These are phyloP conservation scores for Agrochola lychnidis DNA, from an alignment of 2,888 invertebrate genomes.

Conservation along the genomic window DNA sequence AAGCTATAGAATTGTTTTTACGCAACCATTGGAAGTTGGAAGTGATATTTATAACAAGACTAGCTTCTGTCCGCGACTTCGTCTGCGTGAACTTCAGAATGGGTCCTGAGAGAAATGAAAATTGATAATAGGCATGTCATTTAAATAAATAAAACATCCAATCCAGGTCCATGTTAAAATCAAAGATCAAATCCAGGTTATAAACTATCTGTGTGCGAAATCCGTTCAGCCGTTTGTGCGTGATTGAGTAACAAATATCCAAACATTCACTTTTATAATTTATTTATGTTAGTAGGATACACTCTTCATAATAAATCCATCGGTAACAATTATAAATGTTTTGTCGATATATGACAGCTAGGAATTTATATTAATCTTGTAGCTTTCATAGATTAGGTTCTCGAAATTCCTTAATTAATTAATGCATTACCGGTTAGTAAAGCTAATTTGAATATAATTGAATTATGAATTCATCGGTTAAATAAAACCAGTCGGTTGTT, in stretches of 20 bases:
- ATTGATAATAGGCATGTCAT: not conserved
- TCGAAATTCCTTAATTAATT: slow-evolving; percentile 46
- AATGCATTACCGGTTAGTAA: slow-evolving; percentile 22
- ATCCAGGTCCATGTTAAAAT: too few relatives aligned
- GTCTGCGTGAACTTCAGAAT: not conserved
- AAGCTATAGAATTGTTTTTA: not conserved
- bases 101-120: not conserved
- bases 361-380: slow-evolving; percentile 25
- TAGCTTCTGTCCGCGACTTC: not conserved
- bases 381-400: slow-evolving; percentile 10
- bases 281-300: not conserved
- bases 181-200: not conserved
- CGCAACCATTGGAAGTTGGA: slow-evolving; percentile 10
- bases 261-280: not conserved
- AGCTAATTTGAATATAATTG: slow-evolving; percentile 44
- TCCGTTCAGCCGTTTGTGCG: not conserved
- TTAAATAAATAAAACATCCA: too few relatives aligned
- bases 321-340: slow-evolving; percentile 22
- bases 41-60: slow-evolving; percentile 14
- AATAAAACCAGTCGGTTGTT: not conserved
- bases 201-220: not conserved
- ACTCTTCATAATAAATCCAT: slow-evolving; percentile 22
- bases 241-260: not conserved
- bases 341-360: not conserved
- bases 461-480: slow-evolving; percentile 3